Evolutionary conservation across 1,140 invertebrate species (phyloP).

Genomic region (Phocides pigmalion): DNA sequence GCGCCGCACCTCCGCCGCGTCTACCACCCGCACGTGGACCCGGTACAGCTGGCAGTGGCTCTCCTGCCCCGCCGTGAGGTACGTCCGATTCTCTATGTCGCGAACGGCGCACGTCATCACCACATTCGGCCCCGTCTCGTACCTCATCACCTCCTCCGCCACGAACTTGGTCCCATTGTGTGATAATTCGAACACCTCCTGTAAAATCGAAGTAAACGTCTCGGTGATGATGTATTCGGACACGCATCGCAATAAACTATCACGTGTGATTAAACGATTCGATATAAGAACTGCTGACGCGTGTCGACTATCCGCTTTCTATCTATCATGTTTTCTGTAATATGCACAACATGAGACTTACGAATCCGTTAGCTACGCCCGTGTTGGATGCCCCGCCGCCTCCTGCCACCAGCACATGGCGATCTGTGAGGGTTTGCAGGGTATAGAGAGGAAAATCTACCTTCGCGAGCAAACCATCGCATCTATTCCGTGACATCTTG

Average conservation of each 20-base stretch:
- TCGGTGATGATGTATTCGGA: not conserved
- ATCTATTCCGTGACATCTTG: conserved; percentile 75
- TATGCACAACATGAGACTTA: conserved; percentile 80
- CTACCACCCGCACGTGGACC: conserved; percentile 89
- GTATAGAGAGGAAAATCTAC: conserved; percentile 97
- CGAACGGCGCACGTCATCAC: conserved; percentile 95
- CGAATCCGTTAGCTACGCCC: conserved; percentile 97
- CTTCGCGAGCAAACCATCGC: conserved; percentile 89
- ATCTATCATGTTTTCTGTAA: conserved; percentile 40
- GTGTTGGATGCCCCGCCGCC: conserved; percentile 98
- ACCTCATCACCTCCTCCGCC: conserved; percentile 93
- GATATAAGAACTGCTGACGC: conserved; percentile 53
- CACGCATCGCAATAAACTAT: conserved; percentile 20
- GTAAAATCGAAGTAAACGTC: conserved; percentile 42
- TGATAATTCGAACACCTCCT: conserved; percentile 96
- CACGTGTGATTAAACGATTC: conserved; percentile 23
- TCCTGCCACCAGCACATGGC: conserved; percentile 97
- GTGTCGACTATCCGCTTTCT: conserved; percentile 42
- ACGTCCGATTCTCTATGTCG: conserved; percentile 85
- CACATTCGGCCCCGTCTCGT: conserved; percentile 94
- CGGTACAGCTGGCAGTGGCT: conserved; percentile 95
- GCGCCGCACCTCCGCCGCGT: conserved; percentile 74
- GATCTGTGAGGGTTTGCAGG: conserved; percentile 94
- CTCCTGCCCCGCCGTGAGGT: conserved; percentile 95
- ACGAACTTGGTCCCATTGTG: conserved; percentile 91